phyloP scores from a whole-genome alignment of 2,888 invertebrate genomes.

The Junonia oenone region DNA sequence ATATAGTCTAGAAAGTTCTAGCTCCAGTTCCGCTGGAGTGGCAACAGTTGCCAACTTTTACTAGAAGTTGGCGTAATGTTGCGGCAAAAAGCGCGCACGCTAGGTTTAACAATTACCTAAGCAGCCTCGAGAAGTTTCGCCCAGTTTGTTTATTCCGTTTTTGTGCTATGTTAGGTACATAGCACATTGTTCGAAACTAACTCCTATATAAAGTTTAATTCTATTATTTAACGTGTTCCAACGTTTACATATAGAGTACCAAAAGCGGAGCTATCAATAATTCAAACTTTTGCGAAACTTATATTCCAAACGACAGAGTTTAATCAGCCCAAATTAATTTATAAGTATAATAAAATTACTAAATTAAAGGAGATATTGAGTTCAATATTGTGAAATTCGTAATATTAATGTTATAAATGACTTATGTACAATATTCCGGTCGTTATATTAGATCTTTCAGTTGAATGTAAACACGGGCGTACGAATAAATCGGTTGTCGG shows the following conservation, averaged over 20 bases:
- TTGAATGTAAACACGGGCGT: slow-evolving; percentile 30
- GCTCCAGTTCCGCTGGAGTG: slow-evolving; percentile 51
- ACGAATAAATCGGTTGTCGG: slow-evolving; percentile 38
- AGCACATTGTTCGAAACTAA: slow-evolving; percentile 27
- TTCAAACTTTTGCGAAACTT: not conserved
- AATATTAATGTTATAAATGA: no score
- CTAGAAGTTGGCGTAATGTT: slow-evolving; percentile 69
- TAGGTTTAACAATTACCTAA: slow-evolving; percentile 78
- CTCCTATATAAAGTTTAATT: not conserved
- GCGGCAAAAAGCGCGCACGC: slow-evolving; percentile 74
- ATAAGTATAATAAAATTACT: no score
- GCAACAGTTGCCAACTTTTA: slow-evolving; percentile 65
- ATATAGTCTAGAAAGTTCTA: slow-evolving; percentile 65
- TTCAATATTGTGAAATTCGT: no score
- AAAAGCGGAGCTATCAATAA: not conserved
- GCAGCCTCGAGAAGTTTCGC: slow-evolving; percentile 60
- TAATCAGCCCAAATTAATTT: no score
- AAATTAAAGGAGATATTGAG: no score
- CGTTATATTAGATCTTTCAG: slow-evolving; percentile 6
- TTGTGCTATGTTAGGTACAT: slow-evolving; percentile 37
- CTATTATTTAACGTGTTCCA: not conserved
- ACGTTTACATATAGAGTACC: not conserved
- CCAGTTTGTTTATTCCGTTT: slow-evolving; percentile 54
- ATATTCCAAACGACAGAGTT: no score
- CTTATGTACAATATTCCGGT: not conserved